A percentile compares a stretch with the other conserved stretches of the same genome.
Conservation (phyloP, 2,797 vertebrate genomes). For the Rhabdophis nuchalis region DNA sequence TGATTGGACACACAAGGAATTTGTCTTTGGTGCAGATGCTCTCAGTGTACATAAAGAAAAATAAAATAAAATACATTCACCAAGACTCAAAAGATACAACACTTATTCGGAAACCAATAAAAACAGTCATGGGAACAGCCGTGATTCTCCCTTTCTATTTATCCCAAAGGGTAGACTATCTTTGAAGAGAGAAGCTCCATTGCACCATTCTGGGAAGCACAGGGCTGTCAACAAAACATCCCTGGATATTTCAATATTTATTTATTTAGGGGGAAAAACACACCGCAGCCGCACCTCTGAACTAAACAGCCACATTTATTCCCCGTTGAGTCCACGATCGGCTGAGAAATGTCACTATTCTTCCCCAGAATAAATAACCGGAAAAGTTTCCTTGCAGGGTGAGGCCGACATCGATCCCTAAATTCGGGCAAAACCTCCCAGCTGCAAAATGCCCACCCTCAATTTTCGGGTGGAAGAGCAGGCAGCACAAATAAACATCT, state of each 20-base stretch:
- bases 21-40: too few relatives aligned
- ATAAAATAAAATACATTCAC: too few relatives aligned
- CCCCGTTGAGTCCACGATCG: neutral
- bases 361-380: neutral
- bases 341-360: neutral
- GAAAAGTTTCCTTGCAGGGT: neutral
- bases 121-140: neutral
- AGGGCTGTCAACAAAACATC: neutral
- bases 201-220: neutral
- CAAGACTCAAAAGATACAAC: too few relatives aligned
- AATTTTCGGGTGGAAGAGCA: too few relatives aligned
- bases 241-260: neutral
- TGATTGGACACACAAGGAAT: too few relatives aligned
- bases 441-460: neutral
- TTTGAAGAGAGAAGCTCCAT: neutral
- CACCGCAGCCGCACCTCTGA: neutral
- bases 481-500: neutral
- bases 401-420: neutral
- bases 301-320: neutral
- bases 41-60: too few relatives aligned
- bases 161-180: neutral
- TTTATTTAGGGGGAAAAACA: neutral
- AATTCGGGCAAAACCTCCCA: neutral
- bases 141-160: too few relatives aligned
- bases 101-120: too few relatives aligned